Base-by-base conservation (phyloP, 2,888 invertebrate genomes). In the Plutella xylostella region DNA sequence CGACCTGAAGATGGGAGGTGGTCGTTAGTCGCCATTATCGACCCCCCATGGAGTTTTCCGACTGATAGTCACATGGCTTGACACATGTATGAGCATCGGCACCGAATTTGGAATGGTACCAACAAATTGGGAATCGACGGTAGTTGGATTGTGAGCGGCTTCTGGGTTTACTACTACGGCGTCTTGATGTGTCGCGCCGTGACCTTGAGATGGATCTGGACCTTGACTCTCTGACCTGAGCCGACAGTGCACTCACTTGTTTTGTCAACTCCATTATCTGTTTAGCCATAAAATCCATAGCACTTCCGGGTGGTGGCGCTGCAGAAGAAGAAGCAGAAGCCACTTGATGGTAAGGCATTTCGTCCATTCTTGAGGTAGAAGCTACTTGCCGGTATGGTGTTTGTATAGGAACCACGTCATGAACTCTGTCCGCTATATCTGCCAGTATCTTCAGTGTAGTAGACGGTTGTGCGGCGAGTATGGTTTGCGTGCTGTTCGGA, bases 21-120 rank as follows among this genome's bases (percentile, higher is more conserved):
- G 28, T 45, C 45, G 28, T 43, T 25, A 19, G 42, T 39, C 42
- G 47, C 47, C 42, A 38, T 42, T 45, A 45, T 3, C 21, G 47
- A 45, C 38, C 45, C 45, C 45, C 45, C 41, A 5, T 20, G 25
- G 18, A 15, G 38, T 47, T 47, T 47, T 37, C 43, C 47, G 35
- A 2, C 35, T 35, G 5, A 7, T 21, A 47, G 9, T 34, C 33
- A 30, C 47, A 47, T 2, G 47, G 43, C 14, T 22, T 41, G 1
- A n/a, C 21, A 18, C 47, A 43, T n/a, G 17, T 46, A 4, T 14
- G 30, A 11, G 46, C 46, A 2, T 19, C 14, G 1, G 12, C n/a
- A 11, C 41, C 35, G 15, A 30, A 38, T 21, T 46, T 46, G 17
- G 30, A n/a, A 21, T 46, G 46, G 22, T 38, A 42, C 46, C 46